These are phyloP conservation scores for Pygoscelis antarcticus DNA, from an alignment of 2,113 vertebrate species.

Conservation along the genomic window DNA sequence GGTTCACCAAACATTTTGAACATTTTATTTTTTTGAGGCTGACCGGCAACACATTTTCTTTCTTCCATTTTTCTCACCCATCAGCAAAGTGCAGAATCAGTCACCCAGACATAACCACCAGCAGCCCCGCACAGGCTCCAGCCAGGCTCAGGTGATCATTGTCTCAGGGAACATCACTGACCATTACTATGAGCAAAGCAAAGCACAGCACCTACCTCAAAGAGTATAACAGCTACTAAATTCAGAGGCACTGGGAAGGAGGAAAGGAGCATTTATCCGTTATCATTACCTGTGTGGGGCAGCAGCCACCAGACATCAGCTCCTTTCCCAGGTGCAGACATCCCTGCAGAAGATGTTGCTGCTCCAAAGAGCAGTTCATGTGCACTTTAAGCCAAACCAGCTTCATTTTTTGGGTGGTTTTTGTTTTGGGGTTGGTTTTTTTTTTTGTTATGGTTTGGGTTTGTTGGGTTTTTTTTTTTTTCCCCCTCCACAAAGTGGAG, in stretches of 20 bases:
- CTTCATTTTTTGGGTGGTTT: too few species aligned
- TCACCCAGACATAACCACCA: not conserved
- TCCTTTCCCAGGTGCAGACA: not conserved
- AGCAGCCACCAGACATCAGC: not conserved
- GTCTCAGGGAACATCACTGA: not conserved
- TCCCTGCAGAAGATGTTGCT: not conserved
- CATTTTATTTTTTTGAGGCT: not conserved
- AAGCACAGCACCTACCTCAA: not conserved
- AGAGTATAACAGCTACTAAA: not conserved
- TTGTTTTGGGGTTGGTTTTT: too few species aligned
- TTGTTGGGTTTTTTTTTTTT: too few species aligned
- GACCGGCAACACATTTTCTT: not conserved
- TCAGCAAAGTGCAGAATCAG: not conserved
- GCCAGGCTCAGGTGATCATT: accelerated
- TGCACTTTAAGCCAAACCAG: accelerated
- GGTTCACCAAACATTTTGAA: not conserved
- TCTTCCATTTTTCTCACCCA: not conserved
- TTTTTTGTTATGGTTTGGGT: too few species aligned
- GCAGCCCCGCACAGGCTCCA: not conserved
- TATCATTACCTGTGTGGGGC: too few species aligned
- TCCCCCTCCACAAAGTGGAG: not conserved
- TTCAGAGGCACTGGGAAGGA: not conserved
- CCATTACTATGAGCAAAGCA: not conserved
- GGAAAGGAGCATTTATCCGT: not conserved
- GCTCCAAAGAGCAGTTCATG: accelerated